Evolutionary conservation across 2,113 vertebrate genomes (phyloP).

Genomic region (Empidonax traillii): DNA sequence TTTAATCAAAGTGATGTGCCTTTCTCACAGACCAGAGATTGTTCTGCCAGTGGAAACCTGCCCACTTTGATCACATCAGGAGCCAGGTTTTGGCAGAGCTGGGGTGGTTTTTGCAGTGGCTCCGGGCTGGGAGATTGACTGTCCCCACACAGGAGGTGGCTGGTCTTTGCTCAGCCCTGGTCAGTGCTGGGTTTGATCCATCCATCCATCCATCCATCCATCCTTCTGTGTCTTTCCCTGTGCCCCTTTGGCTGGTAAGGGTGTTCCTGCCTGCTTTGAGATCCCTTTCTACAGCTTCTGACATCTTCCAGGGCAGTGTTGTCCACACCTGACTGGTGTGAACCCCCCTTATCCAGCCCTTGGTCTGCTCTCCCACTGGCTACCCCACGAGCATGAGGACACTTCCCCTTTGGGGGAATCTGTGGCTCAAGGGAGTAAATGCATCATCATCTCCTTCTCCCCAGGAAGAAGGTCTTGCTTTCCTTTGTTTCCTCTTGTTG

Average conservation of each 20-base stretch:
- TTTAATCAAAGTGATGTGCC: not conserved
- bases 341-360: not conserved
- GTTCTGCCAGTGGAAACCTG: not conserved
- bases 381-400: not conserved
- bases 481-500: not conserved
- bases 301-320: not conserved
- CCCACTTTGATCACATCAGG: not conserved
- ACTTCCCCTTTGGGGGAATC: not conserved
- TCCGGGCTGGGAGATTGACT: fast-evolving
- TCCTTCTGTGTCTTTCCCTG: not conserved
- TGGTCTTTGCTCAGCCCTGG: not conserved
- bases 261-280: not conserved
- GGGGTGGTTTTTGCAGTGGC: not conserved
- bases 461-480: not conserved
- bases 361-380: not conserved
- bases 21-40: not conserved
- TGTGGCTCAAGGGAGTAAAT: not conserved
- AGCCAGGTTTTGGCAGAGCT: not conserved
- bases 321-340: not conserved
- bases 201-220: not conserved
- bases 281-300: not conserved
- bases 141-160: fast-evolving
- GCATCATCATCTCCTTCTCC: not conserved
- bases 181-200: not conserved
- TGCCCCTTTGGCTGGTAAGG: not conserved